Evolutionary conservation across 2,888 invertebrate species (phyloP).

Genomic region (Xylophagus ater): DNA sequence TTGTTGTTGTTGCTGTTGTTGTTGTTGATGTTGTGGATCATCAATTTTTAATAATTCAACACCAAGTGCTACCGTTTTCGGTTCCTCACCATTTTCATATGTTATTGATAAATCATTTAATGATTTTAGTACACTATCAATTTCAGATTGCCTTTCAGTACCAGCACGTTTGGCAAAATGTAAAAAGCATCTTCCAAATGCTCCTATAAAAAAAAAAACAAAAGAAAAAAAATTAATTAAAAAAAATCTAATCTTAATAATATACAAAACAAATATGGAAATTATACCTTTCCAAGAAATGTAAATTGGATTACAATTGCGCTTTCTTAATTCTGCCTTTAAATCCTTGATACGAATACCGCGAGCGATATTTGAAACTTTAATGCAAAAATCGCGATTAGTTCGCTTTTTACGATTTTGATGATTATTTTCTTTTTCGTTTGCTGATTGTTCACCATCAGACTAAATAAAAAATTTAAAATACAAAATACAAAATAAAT

Average conservation of each 20-base stretch:
- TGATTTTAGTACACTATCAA: conserved; percentile 34
- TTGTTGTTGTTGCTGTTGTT: no score
- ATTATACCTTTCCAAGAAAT: conserved; percentile 58
- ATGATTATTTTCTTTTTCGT: conserved; percentile 27
- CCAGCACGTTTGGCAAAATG: conserved; percentile 60
- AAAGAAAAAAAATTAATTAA: background rate
- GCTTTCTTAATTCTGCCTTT: conserved; percentile 59
- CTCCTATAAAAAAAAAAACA: conserved; percentile 39
- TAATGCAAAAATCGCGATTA: conserved; percentile 33
- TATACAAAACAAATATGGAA: conserved; percentile 11
- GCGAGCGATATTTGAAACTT: conserved; percentile 62
- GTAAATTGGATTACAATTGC: conserved; percentile 62
- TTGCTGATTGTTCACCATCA: conserved; percentile 34
- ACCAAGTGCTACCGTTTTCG: conserved; percentile 19
- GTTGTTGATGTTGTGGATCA: conserved; percentile 10
- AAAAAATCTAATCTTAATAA: background rate
- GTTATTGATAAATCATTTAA: conserved; percentile 32
- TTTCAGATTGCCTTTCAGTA: conserved; percentile 31
- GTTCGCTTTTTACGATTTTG: conserved; percentile 18
- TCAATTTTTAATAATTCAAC: conserved; percentile 18
- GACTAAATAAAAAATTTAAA: conserved; percentile 25
- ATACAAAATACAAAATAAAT: no score
- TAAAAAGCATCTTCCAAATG: conserved; percentile 58
- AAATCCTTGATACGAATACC: conserved; percentile 62
- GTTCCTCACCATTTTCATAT: conserved; percentile 20